Conservation (phyloP, 1,140 invertebrate genomes). For the Nylanderia fulva region DNA sequence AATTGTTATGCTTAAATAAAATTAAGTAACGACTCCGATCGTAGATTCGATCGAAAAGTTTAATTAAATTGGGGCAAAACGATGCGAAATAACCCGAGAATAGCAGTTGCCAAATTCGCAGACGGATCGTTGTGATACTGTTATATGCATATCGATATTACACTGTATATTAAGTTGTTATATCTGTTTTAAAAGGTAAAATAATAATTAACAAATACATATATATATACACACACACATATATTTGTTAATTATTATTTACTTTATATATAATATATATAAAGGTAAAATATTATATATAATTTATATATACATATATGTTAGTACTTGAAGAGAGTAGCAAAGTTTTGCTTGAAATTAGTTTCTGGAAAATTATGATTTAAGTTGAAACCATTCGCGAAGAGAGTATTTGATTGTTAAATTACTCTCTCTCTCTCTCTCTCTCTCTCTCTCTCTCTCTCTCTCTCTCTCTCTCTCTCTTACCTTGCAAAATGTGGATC, state of each 20-base stretch:
- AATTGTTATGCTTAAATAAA: slow-evolving; percentile 27
- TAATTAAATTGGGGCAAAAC: slow-evolving; percentile 21
- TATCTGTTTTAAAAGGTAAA: not conserved
- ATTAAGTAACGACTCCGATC: slow-evolving; percentile 12
- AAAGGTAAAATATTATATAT: no score
- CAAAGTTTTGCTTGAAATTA: not conserved
- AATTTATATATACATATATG: no score
- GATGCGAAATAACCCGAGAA: not conserved
- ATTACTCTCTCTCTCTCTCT: slow-evolving; percentile 11
- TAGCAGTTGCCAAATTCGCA: not conserved
- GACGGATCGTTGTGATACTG: not conserved
- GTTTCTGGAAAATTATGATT: slow-evolving; percentile 2
- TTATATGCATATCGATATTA: no score
- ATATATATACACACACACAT: no score
- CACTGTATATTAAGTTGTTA: not conserved
- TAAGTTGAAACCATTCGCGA: slow-evolving; percentile 18
- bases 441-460: no score
- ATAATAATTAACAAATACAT: not conserved
- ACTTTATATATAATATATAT: no score
- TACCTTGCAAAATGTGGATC: not conserved
- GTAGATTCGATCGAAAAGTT: slow-evolving; percentile 32
- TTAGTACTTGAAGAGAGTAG: not conserved
- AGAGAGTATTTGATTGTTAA: slow-evolving; percentile 34
- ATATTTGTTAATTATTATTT: no score
- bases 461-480: not conserved